Percentiles rank a stretch among this genome's conserved stretches.
phyloP scores from a whole-genome alignment of 2,888 invertebrate genomes.

The Chrysolina haemoptera region DNA sequence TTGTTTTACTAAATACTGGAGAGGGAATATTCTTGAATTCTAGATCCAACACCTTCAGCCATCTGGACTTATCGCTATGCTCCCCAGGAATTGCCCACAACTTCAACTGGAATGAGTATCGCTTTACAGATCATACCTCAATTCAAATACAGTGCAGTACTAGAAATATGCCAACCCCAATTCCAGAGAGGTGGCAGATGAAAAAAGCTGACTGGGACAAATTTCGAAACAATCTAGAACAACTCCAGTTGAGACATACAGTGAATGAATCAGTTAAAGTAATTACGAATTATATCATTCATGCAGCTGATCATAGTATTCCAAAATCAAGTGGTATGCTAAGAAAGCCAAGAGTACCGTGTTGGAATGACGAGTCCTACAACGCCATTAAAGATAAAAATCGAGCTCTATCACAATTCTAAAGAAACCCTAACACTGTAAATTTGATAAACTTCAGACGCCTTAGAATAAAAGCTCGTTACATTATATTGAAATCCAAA shows the following conservation, averaged over 20 bases:
- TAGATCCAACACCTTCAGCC: slow-evolving; percentile 22
- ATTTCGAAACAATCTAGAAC: slow-evolving; percentile 6
- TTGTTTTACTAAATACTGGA: slow-evolving; percentile 23
- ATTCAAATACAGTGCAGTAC: slow-evolving; percentile 18
- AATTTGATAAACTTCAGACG: slow-evolving; percentile 33
- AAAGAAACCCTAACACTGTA: slow-evolving; percentile 18
- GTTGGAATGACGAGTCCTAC: slow-evolving; percentile 29
- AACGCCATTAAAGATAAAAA: slow-evolving; percentile 28
- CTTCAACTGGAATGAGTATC: slow-evolving; percentile 24
- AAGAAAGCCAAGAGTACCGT: slow-evolving; percentile 27
- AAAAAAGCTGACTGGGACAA: slow-evolving; percentile 15
- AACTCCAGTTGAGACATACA: slow-evolving; percentile 1
- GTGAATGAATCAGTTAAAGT: slow-evolving; percentile 9
- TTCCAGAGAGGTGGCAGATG: slow-evolving; percentile 16
- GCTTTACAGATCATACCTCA: slow-evolving; percentile 28
- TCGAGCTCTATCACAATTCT: slow-evolving; percentile 17
- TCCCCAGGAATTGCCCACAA: slow-evolving; percentile 23
- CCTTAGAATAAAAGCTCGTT: slow-evolving; percentile 26
- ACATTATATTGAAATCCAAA: slow-evolving; percentile 22
- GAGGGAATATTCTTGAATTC: slow-evolving; percentile 26
- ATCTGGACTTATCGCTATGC: slow-evolving; percentile 22
- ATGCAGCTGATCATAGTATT: slow-evolving; percentile 27
- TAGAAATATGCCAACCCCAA: not conserved
- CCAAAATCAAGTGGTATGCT: slow-evolving; percentile 16
- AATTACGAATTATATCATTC: slow-evolving; percentile 19